These are phyloP conservation scores for Pogonocherus hispidulus DNA, from an alignment of 2,888 invertebrate genomes.

Conservation along the genomic window DNA sequence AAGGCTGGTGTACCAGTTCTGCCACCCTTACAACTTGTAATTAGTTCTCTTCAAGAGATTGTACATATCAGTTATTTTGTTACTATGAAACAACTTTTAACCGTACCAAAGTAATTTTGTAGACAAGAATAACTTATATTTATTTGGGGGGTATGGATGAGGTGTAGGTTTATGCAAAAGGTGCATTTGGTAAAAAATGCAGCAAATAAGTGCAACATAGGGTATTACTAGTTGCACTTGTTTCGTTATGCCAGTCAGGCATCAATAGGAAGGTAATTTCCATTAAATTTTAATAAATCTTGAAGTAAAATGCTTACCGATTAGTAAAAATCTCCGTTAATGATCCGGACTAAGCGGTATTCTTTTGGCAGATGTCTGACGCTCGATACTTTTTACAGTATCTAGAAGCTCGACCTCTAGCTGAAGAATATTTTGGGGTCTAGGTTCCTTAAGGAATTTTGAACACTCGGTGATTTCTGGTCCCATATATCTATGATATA, in stretches of 20 bases:
- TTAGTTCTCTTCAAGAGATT: slow-evolving; percentile 33
- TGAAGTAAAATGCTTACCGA: slow-evolving; percentile 67
- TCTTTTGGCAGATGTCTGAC: slow-evolving; percentile 42
- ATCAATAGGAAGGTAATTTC: slow-evolving; percentile 71
- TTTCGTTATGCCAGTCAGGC: slow-evolving; percentile 51
- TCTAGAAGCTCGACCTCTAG: slow-evolving; percentile 58
- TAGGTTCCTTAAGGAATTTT: slow-evolving; percentile 48
- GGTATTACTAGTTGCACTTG: slow-evolving; percentile 62
- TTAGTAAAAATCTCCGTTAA: slow-evolving; percentile 54
- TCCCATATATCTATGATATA: slow-evolving; percentile 99
- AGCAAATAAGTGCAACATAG: slow-evolving; percentile 55
- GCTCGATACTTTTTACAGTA: slow-evolving; percentile 54
- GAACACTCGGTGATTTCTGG: slow-evolving; percentile 72
- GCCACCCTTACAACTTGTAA: slow-evolving; percentile 92
- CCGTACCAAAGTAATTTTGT: slow-evolving; percentile 41
- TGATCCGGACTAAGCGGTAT: slow-evolving; percentile 1
- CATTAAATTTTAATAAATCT: slow-evolving; percentile 62
- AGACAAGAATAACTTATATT: slow-evolving; percentile 17
- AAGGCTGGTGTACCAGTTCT: slow-evolving; percentile 98
- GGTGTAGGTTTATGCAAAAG: slow-evolving; percentile 40
- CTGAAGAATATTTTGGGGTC: slow-evolving; percentile 36
- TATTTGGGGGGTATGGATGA: slow-evolving; percentile 37
- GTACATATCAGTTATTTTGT: slow-evolving; percentile 47
- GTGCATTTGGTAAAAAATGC: slow-evolving; percentile 65
- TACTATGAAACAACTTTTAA: slow-evolving; percentile 27